Base-by-base conservation (phyloP, 2,113 vertebrate genomes). In the Atractosteus spatula region DNA sequence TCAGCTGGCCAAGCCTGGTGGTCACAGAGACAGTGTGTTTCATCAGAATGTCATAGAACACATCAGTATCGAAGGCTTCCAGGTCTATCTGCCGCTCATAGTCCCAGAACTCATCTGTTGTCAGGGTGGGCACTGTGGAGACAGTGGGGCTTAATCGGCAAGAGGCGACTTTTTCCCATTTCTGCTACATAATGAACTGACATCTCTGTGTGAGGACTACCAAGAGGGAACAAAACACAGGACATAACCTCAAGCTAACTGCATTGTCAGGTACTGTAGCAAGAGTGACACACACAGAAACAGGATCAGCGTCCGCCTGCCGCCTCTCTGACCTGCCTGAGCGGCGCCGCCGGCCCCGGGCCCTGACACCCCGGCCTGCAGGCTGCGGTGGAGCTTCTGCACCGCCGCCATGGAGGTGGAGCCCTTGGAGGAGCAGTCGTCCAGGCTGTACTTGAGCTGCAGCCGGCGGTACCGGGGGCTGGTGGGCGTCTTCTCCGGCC, bases 1-100 rank as follows among this genome's bases (percentile, higher is more conserved):
- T 94, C 76, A 91, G 89, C 44, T 92, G 89, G n/a, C 89, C 89
- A 77, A 98, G 88, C 0, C 79, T 87, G 12, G 76, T 61, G 0
- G 94, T 97, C 72, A 98, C 90, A 0, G 92, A 86, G 3, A 92
- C 83, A 4, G 94, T 96, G 71, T 98, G 96, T 8, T 81, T 89
- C 54, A 93, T 86, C 70, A 98, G 83, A 0, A 94, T 86, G 43
- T 87, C 87, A 65, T 93, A 97, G 85, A 97, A 98, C 44, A 86
- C 80, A 51, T 83, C 87, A 71, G 92, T 91, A 71, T 92, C 92
- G 68, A 98, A 99, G 0, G 88, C 85, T 45, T 97, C 96, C 0
- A 97, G 86, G 75, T 97, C 94, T 0, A 97, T 76, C 71, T 92
- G 94, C 16, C 93, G 89, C 12, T 95, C 91, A 0, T 92, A 86